phyloP scores from a whole-genome alignment of 2,797 vertebrate species.

The Bucorvus abyssinicus region DNA sequence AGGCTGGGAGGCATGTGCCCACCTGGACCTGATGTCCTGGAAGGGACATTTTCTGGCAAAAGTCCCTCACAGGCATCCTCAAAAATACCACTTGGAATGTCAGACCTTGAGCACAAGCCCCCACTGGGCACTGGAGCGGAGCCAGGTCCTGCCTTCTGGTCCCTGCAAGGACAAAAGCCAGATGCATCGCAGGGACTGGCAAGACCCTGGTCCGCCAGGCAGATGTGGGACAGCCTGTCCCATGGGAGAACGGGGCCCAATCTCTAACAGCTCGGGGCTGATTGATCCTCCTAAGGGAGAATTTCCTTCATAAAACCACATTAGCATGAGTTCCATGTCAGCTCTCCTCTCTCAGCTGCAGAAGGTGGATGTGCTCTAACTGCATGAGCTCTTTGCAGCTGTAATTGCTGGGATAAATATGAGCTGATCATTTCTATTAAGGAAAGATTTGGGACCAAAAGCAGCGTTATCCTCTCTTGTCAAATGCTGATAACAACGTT shows the following conservation, averaged over 20 bases:
- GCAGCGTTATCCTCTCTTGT: not conserved
- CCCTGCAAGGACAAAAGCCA: not conserved
- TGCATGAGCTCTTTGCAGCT: not conserved
- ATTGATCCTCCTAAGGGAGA: not conserved
- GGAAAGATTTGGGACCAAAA: not conserved
- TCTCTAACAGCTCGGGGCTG: not conserved
- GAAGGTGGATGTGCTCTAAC: not conserved
- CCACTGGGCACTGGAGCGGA: not conserved
- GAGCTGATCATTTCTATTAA: not conserved
- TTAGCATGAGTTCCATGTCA: not conserved
- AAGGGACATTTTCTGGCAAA: not conserved
- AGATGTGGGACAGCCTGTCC: not conserved
- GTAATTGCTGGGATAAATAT: not conserved
- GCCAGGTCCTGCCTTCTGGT: not conserved
- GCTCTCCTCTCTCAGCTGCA: not conserved
- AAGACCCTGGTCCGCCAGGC: not conserved
- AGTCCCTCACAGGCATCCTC: not conserved
- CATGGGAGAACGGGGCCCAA: accelerated
- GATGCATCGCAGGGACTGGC: not conserved
- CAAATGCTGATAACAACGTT: not conserved
- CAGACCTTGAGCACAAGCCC: not conserved
- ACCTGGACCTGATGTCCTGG: not conserved
- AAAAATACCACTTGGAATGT: not conserved
- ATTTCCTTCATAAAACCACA: not conserved
- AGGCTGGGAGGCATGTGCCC: not conserved